Evolutionary conservation across 2,113 vertebrate genomes (phyloP).

Genomic region (Mellivora capensis): DNA sequence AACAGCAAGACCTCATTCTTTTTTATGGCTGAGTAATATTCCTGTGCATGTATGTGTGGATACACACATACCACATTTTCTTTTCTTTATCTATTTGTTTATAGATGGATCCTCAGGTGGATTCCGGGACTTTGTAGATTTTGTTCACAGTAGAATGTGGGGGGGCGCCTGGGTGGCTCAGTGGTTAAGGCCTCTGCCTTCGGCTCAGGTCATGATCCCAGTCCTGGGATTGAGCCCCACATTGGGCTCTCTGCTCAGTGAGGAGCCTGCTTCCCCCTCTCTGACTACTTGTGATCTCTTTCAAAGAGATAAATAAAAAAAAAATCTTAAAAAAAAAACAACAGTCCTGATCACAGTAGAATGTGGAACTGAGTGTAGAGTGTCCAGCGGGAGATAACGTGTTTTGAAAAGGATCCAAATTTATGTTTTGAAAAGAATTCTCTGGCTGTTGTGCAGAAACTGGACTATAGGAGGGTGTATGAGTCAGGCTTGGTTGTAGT

Average conservation of each 20-base stretch:
- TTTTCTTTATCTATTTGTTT: not conserved
- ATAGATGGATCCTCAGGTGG: not conserved
- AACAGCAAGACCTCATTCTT: not conserved
- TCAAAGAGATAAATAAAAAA: too few relatives aligned
- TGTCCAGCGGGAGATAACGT: too few relatives aligned
- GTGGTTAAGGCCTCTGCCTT: too few relatives aligned
- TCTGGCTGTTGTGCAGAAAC: not conserved
- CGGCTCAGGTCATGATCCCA: too few relatives aligned
- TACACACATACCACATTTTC: not conserved
- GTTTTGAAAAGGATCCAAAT: not conserved
- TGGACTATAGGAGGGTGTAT: accelerated
- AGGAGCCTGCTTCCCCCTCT: too few relatives aligned
- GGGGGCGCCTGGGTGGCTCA: too few relatives aligned
- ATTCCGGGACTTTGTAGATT: not conserved
- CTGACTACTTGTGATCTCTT: too few relatives aligned
- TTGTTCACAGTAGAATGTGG: not conserved
- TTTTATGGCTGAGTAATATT: not conserved
- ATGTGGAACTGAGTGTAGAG: not conserved
- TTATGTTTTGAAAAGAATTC: not conserved
- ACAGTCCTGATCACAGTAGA: not conserved
- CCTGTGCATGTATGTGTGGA: not conserved
- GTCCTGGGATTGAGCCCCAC: too few relatives aligned
- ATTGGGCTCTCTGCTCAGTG: too few relatives aligned
- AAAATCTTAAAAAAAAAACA: too few relatives aligned
- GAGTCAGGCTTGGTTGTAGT: not conserved